Conservation (phyloP, 2,113 vertebrate species). For the Alces alces region DNA sequence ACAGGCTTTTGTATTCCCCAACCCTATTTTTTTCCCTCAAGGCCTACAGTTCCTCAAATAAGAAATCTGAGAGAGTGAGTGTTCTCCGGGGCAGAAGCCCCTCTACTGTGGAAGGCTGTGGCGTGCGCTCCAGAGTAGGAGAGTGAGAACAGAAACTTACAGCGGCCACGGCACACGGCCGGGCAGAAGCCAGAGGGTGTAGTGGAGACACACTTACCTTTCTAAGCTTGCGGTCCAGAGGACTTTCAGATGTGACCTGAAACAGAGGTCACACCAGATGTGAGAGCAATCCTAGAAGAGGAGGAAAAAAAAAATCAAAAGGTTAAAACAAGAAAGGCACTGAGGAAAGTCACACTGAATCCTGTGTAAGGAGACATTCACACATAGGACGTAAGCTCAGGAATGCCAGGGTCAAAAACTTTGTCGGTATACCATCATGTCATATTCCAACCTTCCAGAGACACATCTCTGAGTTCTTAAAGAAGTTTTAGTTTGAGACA, state of each 20-base stretch:
- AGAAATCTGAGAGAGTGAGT: neutral
- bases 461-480: neutral
- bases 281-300: conserved; percentile 8
- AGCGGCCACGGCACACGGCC: neutral
- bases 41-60: neutral
- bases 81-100: neutral
- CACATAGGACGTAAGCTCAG: neutral
- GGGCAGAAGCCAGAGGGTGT: neutral
- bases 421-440: neutral
- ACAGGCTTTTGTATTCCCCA: neutral
- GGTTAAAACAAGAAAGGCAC: neutral
- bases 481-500: neutral
- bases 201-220: conserved; percentile 33
- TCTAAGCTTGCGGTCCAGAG: neutral
- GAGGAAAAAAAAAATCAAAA: neutral
- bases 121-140: accelerated
- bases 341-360: neutral
- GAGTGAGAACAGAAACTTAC: neutral
- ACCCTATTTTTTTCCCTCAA: neutral
- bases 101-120: neutral
- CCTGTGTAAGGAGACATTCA: neutral
- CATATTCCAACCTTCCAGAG: neutral
- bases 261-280: conserved; percentile 13
- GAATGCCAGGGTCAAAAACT: neutral
- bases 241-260: neutral